Conservation (phyloP, 2,888 invertebrate species). For the Heliconius charithonia region DNA sequence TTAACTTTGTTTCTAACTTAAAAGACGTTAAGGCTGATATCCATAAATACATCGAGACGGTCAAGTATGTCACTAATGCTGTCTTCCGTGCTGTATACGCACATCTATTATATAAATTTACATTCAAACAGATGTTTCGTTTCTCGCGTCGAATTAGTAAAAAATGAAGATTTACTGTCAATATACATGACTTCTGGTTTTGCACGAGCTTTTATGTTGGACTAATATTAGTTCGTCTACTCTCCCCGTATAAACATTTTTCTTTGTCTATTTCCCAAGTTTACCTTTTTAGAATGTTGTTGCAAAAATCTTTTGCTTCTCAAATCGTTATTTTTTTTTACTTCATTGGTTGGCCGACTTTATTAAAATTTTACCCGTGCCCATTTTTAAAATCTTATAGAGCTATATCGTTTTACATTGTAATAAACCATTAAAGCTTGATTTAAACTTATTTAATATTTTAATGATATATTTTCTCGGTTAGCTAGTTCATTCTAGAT, state of each 20-base stretch:
- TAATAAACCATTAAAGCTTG: not conserved
- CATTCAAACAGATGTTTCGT: slow-evolving; percentile 54
- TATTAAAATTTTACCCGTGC: not conserved
- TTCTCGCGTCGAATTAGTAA: slow-evolving; percentile 28
- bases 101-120: slow-evolving; percentile 39
- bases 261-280: slow-evolving; percentile 63
- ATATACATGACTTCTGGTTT: slow-evolving; percentile 26
- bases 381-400: not conserved
- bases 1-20: slow-evolving; percentile 57
- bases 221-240: slow-evolving; percentile 68
- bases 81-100: slow-evolving; percentile 49
- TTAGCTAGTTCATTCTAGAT: slow-evolving; percentile 47
- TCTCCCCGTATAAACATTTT: slow-evolving; percentile 63
- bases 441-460: not conserved
- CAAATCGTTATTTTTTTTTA: not conserved
- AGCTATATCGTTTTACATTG: not conserved
- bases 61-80: slow-evolving; percentile 67
- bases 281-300: not conserved
- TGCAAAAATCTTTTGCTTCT: not conserved
- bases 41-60: slow-evolving; percentile 68
- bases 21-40: slow-evolving; percentile 57
- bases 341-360: not conserved
- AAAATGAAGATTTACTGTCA: slow-evolving; percentile 26
- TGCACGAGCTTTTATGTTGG: slow-evolving; percentile 52
- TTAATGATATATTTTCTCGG: not conserved